These are phyloP conservation scores for Galeopterus variegatus DNA, from an alignment of 2,113 vertebrate species.

Conservation along the genomic window DNA sequence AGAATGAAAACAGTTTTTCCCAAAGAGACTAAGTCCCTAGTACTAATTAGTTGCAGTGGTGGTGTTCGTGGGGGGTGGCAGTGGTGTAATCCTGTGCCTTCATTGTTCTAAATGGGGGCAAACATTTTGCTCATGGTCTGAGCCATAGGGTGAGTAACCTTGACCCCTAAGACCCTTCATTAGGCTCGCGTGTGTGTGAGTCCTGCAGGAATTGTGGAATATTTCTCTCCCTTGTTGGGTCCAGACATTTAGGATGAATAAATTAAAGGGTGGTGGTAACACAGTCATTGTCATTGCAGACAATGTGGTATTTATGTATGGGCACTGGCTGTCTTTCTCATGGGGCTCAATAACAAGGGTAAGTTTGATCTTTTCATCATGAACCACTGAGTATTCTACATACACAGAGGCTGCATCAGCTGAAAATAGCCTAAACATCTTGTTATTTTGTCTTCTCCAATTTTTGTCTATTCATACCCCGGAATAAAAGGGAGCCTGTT, in stretches of 20 bases:
- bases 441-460: constrained; percentile 63
- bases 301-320: constrained; percentile 66
- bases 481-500: constrained; percentile 66
- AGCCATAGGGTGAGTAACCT: constrained; percentile 62
- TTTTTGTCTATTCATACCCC: constrained; percentile 73
- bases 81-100: background rate
- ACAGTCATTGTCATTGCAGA: constrained; percentile 35
- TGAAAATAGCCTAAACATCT: constrained; percentile 74
- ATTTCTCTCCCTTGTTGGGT: background rate
- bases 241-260: constrained; percentile 70
- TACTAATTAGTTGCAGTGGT: constrained; percentile 61
- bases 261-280: constrained; percentile 54
- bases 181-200: constrained; percentile 64
- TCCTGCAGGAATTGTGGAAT: background rate
- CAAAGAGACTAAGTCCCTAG: constrained; percentile 76
- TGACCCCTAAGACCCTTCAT: background rate
- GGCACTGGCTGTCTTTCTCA: constrained; percentile 43
- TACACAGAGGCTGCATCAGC: background rate
- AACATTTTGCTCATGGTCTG: constrained; percentile 50
- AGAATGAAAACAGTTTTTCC: constrained; percentile 79
- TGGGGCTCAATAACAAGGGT: background rate
- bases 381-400: constrained; percentile 45
- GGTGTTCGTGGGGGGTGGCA: background rate
- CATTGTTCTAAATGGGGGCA: constrained; percentile 54
- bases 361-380: constrained; percentile 57